These are phyloP conservation scores for Dendronephthya gigantea DNA, from an alignment of 64 coral and sea anemone genomes.

Conservation along the genomic window DNA sequence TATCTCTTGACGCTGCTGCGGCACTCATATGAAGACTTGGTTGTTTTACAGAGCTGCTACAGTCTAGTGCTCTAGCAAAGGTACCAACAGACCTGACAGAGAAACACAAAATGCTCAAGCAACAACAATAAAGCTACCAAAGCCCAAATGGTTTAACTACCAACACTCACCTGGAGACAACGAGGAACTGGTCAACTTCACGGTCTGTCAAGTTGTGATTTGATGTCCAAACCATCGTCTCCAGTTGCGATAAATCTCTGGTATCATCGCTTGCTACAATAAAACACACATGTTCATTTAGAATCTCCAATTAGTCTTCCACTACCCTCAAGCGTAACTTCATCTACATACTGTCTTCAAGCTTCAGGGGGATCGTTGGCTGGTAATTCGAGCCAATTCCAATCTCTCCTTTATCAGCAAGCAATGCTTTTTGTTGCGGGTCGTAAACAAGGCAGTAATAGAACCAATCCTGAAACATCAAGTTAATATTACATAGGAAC, in stretches of 20 bases:
- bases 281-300: not conserved
- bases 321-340: no score
- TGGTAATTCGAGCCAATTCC: slow-evolving; percentile 77
- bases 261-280: slow-evolving; percentile 41
- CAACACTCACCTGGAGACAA: slow-evolving; percentile 62
- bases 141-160: not conserved
- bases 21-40: slow-evolving; percentile 98
- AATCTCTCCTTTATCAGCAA: slow-evolving; percentile 92
- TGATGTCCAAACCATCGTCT: slow-evolving; percentile 79
- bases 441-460: slow-evolving; percentile 94
- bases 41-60: slow-evolving; percentile 90
- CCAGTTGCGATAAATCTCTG: slow-evolving; percentile 75
- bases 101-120: not conserved
- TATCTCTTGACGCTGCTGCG: slow-evolving; percentile 85
- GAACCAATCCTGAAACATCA: slow-evolving; percentile 72
- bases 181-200: slow-evolving; percentile 89
- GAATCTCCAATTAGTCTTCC: no score
- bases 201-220: slow-evolving; percentile 56
- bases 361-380: slow-evolving; percentile 42
- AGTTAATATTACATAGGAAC: not conserved
- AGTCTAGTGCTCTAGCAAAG: slow-evolving; percentile 93
- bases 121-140: not conserved
- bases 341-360: slow-evolving; percentile 56
- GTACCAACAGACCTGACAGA: slow-evolving; percentile 83
- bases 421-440: slow-evolving; percentile 87